Base-by-base conservation (phyloP, 2,888 invertebrate genomes). In the Leptinotarsa rubiginosa region DNA sequence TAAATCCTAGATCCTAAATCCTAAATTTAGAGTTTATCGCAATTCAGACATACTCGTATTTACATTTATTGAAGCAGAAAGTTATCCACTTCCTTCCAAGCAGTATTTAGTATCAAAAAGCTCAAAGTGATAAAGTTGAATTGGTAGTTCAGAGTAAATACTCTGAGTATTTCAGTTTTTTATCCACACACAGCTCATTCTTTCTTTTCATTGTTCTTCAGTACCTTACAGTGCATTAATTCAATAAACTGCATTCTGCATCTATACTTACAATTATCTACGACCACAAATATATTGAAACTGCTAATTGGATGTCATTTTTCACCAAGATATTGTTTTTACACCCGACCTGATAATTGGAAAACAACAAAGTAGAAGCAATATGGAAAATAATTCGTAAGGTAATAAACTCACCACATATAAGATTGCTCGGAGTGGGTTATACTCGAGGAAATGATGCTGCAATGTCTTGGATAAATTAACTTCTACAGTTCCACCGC, bases 361-460 rank as follows among this genome's bases (percentile, higher is more conserved):
- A 62, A 62, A 62, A 62, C 62, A 41, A 62, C 62, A 62, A 62
- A 62, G 62, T 62, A 62, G 62, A 62, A 31, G 62, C 41, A 62
- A 62, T 62, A 62, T 62, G 12, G 62, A 62, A 62, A 41, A 62
- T 62, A 62, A 62, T 62, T 62, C 62, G 16, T 10, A 7, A 62
- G 62, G 62, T 62, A 62, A 62, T 62, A 62, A 62, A 62, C 41
- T 62, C 62, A 62, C 62, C 62, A 62, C 62, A 62, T 62, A 62
- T 41, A 18, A 62, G 62, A 62, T 56, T 56, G 56, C 15, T 56
- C 56, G 56, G 1, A 56, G 22, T 56, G 13, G 22, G 56, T 2
- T 22, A 18, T 18, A 18, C 52, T n/a, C n/a, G 15, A 56, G 22
- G n/a, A 20, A 20, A 54, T 54, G 54, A 54, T 54, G 22, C 22